phyloP scores from a whole-genome alignment of 2,888 invertebrate genomes.

The Serrognathus titanus region DNA sequence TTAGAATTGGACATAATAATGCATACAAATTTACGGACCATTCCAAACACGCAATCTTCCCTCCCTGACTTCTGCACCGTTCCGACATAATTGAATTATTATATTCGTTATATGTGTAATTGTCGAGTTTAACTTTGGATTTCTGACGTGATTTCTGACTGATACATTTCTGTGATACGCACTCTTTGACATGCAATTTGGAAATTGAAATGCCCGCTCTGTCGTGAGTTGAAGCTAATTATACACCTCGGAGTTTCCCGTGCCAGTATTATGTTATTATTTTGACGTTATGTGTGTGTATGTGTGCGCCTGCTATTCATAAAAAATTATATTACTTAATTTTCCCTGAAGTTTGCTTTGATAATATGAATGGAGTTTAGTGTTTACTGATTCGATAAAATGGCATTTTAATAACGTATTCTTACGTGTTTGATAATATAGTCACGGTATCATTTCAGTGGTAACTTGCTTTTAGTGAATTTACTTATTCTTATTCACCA shows the following conservation, averaged over 20 bases:
- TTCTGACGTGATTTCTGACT: not conserved
- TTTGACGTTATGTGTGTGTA: no score
- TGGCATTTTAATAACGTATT: no score
- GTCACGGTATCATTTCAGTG: no score
- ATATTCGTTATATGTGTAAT: constrained; percentile 12
- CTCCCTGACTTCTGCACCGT: constrained; percentile 3
- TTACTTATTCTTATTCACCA: no score
- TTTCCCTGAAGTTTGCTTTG: no score
- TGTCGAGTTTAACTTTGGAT: constrained; percentile 8
- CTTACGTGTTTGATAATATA: no score
- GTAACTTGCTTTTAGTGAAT: no score
- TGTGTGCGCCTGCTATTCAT: no score
- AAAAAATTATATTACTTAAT: no score
- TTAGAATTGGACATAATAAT: not conserved
- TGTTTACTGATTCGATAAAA: no score
- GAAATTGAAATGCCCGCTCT: not conserved
- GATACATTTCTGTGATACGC: not conserved
- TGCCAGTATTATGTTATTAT: no score
- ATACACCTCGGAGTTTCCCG: not conserved
- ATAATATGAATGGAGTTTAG: no score
- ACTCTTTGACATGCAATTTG: not conserved
- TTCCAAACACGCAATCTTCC: constrained; percentile 9
- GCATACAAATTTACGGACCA: not conserved
- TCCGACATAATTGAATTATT: constrained; percentile 19
- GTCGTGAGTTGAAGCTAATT: not conserved